phyloP scores from a whole-genome alignment of 2,113 vertebrate species.

The Orcinus orca region DNA sequence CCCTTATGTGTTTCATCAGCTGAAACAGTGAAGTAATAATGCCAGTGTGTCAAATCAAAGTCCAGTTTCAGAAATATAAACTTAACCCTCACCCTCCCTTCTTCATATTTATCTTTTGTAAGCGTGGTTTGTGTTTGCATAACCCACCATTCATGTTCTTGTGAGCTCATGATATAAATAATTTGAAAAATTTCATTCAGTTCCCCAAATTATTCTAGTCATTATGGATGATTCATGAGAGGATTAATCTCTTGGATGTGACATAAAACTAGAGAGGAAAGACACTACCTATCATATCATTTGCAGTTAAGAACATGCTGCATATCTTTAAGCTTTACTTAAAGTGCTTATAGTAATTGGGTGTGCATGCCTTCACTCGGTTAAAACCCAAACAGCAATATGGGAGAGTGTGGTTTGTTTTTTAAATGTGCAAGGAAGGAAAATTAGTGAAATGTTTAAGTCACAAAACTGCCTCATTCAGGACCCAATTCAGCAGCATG shows the following conservation, averaged over 20 bases:
- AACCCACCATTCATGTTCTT: slow-evolving; percentile 82
- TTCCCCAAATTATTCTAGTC: slow-evolving; percentile 85
- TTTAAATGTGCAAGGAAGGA: slow-evolving; percentile 75
- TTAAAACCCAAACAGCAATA: slow-evolving; percentile 80
- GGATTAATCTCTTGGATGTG: slow-evolving; percentile 85
- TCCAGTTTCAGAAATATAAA: slow-evolving; percentile 76
- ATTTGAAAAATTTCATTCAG: slow-evolving; percentile 85
- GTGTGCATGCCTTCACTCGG: slow-evolving; percentile 77
- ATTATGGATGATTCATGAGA: slow-evolving; percentile 86
- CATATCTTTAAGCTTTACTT: slow-evolving; percentile 80
- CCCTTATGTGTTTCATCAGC: slow-evolving; percentile 76
- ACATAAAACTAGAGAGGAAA: slow-evolving; percentile 82
- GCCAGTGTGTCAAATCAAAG: slow-evolving; percentile 75
- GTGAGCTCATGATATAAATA: slow-evolving; percentile 84
- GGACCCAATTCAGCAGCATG: slow-evolving; percentile 71
- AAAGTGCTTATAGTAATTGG: slow-evolving; percentile 80
- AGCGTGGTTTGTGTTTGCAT: slow-evolving; percentile 81
- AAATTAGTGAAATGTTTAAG: slow-evolving; percentile 76
- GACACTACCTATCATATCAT: slow-evolving; percentile 83
- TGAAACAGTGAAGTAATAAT: slow-evolving; percentile 76
- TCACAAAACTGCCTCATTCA: slow-evolving; percentile 62
- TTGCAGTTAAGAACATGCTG: slow-evolving; percentile 85
- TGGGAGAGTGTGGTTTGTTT: slow-evolving; percentile 78
- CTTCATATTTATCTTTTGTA: slow-evolving; percentile 77
- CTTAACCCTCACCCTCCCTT: slow-evolving; percentile 75